A percentile compares a stretch with the other conserved stretches of the same genome.
These are phyloP conservation scores for Porites lobata DNA, from an alignment of 92 coral and sea anemone genomes.

Conservation along the genomic window DNA sequence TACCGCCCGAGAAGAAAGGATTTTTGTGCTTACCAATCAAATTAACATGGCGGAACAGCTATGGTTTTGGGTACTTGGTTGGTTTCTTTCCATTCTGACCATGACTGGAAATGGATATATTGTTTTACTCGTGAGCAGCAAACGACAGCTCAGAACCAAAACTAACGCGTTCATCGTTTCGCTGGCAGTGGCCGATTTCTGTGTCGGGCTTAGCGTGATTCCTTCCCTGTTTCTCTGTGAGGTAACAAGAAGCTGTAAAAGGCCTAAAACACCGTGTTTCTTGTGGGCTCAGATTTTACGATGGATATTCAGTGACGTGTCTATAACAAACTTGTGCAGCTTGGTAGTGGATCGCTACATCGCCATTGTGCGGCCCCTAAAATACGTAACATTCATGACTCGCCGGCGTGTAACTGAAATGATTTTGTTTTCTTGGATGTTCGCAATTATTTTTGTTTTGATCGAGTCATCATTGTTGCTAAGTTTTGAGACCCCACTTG, in stretches of 20 bases:
- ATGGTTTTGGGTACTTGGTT: conserved; percentile 36
- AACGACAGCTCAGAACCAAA: conserved; percentile 16
- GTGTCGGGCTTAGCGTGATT: conserved; percentile 17
- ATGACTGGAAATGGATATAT: conserved; percentile 32
- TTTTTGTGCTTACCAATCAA: too few species aligned
- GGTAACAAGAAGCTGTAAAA: background rate
- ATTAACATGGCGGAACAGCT: background rate
- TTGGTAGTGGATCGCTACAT: conserved; percentile 8
- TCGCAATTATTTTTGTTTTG: background rate
- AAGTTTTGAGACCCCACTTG: background rate
- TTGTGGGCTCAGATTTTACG: background rate
- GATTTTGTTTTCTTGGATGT: background rate
- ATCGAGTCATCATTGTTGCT: background rate
- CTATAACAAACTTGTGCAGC: background rate
- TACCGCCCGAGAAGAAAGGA: too few species aligned
- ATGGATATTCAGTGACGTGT: background rate
- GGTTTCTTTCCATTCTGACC: conserved; percentile 15
- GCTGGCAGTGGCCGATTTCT: conserved; percentile 31
- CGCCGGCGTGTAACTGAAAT: background rate
- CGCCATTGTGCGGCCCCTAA: background rate
- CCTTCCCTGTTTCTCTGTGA: background rate
- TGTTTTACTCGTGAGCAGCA: conserved; percentile 17
- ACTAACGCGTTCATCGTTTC: conserved; percentile 34
- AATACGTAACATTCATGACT: background rate
- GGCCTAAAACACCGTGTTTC: background rate